Base-by-base conservation (phyloP, 30 jellyfish, hydroid and myxozoan species). In the Hydractinia echinata region DNA sequence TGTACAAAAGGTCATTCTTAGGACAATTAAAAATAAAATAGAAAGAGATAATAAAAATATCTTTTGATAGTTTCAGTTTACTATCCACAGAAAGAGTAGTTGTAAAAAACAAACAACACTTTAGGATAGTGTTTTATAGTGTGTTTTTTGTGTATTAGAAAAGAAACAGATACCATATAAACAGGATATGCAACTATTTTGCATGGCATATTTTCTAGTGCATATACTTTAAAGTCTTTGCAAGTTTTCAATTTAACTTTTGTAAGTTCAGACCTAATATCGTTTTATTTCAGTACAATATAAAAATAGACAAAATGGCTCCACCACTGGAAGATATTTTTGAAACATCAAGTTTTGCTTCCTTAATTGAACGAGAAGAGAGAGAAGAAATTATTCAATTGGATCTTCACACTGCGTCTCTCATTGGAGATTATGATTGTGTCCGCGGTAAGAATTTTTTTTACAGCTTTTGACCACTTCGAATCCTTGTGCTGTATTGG, bases 351-450 rank as follows among this genome's bases (percentile, higher is more conserved):
- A 80, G 87, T 67, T 80, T 80, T 51, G 53, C 69, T 5, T 80
- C 87, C n/a, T 84, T 90, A 19, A 79, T 90, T 50, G 86, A 81
- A 55, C 61, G 73, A 52, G 89, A 87, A 60, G 96, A 92, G 39
- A 84, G 84, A 55, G 98, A 92, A 54, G 98, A 87, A 60, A 54
- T 62, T 14, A 72, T 92, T 16, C 95, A 86, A 0, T 66, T 92
- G 69, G 98, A 92, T 66, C 55, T 92, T 53, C 87, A 84, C 74
- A 92, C 98, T 16, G 98, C 98, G 19, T 76, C 89, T 15, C 81
- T 92, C 67, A 92, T 92, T 71, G 98, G 98, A 4, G 98, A 92
- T 55, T 87, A 82, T 73, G 87, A 81, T 6, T 64, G 84, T 5
- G 98, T 92, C 10, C 61, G 90, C 64, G 87, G 87, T 80, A 19